Conservation (phyloP, 1,140 invertebrate species). For the Sarcophaga bullata region DNA sequence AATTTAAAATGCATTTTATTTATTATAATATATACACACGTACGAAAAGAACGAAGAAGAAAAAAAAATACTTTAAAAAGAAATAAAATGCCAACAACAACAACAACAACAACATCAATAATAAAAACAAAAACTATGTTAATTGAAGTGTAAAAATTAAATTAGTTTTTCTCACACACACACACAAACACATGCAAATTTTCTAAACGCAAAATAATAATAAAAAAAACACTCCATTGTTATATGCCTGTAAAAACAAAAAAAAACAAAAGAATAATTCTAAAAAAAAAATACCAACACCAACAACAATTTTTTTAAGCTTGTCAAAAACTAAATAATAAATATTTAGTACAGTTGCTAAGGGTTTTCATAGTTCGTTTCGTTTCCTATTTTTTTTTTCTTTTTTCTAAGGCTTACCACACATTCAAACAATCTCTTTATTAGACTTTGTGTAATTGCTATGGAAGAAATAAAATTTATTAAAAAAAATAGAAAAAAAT, state of each 20-base stretch:
- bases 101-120: background rate
- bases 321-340: slow-evolving; percentile 22
- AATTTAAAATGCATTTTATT: slow-evolving; percentile 35
- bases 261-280: background rate
- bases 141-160: slow-evolving; percentile 41
- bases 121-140: slow-evolving; percentile 30
- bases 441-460: too few relatives aligned
- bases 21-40: background rate
- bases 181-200: background rate
- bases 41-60: too few relatives aligned
- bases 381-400: too few relatives aligned
- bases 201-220: too few relatives aligned
- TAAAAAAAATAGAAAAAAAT: too few relatives aligned
- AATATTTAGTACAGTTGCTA: slow-evolving; percentile 24
- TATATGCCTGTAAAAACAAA: background rate
- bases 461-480: too few relatives aligned
- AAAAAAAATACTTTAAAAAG: too few relatives aligned
- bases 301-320: background rate
- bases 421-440: too few relatives aligned
- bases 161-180: slow-evolving; percentile 32
- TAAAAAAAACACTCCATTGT: background rate
- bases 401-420: too few relatives aligned
- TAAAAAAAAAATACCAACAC: background rate
- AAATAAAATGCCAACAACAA: too few relatives aligned
- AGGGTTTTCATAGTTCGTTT: slow-evolving; percentile 17